Conservation (phyloP, 2,113 vertebrate species). For the Colistium nudipinnis region DNA sequence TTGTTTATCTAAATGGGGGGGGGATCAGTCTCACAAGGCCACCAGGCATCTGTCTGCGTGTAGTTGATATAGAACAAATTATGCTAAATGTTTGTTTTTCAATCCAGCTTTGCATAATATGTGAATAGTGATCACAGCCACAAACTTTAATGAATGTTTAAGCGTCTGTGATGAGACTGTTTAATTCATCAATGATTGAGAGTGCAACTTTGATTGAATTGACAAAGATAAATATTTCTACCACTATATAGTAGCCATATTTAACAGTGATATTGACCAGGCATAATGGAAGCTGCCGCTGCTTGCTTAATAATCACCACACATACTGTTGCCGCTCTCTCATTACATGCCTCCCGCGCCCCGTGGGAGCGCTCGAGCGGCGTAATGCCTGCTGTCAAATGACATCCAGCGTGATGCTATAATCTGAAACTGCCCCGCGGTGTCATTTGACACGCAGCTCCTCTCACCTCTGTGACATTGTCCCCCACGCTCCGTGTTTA, state of each 20-base stretch:
- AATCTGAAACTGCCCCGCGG: background rate
- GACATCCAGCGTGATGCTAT: background rate
- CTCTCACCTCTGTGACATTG: slow-evolving; percentile 91
- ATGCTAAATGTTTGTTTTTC: background rate
- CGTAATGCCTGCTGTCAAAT: background rate
- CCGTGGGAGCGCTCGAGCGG: background rate
- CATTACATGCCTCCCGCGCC: background rate
- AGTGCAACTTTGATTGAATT: background rate
- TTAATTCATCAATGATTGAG: background rate
- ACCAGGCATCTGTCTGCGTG: slow-evolving; percentile 10
- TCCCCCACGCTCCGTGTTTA: slow-evolving; percentile 98
- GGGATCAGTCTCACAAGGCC: slow-evolving; percentile 7
- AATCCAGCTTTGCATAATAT: no score
- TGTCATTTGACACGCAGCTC: background rate
- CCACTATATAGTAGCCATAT: background rate
- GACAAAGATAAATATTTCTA: background rate
- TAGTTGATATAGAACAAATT: background rate
- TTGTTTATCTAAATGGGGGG: slow-evolving; percentile 7
- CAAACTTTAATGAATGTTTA: no score
- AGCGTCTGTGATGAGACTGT: background rate
- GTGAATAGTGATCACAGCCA: no score
- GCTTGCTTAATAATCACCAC: no score
- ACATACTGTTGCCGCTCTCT: background rate
- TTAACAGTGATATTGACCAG: background rate
- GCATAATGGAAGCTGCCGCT: background rate